Percentiles rank a stretch among this genome's conserved stretches.
Conservation (phyloP, 2,888 invertebrate genomes). For the Anodontia alba region DNA sequence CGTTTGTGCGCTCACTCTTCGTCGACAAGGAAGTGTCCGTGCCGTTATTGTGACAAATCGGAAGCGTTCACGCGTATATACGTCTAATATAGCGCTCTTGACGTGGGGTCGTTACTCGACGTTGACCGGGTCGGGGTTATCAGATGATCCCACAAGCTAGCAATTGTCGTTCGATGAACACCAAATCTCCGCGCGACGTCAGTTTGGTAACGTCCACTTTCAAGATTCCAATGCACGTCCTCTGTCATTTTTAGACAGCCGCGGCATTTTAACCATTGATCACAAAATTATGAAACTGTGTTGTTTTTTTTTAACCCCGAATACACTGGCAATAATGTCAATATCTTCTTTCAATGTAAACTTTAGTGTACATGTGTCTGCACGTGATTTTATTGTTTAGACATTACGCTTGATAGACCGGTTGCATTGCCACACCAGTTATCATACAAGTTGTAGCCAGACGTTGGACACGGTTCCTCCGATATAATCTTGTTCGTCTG, state of each 20-base stretch:
- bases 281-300: neutral
- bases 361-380: neutral
- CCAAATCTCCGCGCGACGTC: no score
- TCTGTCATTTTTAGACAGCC: neutral
- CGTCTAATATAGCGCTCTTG: slow-evolving; percentile 17
- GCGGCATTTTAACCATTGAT: slow-evolving; percentile 2
- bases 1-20: slow-evolving; percentile 18
- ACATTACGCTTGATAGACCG: neutral
- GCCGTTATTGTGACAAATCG: slow-evolving; percentile 13
- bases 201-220: neutral
- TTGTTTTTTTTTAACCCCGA: neutral
- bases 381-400: no score
- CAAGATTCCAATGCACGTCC: neutral
- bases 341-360: no score
- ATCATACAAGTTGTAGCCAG: no score
- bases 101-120: neutral
- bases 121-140: neutral
- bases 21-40: slow-evolving; percentile 8
- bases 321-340: no score
- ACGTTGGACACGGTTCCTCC: no score
- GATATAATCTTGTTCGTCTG: no score
- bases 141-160: neutral
- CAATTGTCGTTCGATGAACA: neutral
- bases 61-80: neutral
- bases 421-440: neutral